Evolutionary conservation across 2,113 vertebrate species (phyloP).

Genomic region (Psittacus erithacus): DNA sequence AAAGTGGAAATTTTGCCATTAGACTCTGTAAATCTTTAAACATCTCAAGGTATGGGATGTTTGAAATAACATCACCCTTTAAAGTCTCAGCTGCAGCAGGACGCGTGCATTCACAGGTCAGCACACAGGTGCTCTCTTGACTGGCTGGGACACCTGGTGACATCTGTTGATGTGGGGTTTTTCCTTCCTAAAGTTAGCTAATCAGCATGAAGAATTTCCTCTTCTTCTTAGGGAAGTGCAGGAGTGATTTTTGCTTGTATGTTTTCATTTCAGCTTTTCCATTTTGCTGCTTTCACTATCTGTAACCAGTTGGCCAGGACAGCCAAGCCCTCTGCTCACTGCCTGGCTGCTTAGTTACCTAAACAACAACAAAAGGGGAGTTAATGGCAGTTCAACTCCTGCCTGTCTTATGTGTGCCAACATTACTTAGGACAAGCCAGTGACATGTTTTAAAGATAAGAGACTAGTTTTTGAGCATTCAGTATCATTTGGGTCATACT

Average conservation of each 20-base stretch:
- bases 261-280: not conserved
- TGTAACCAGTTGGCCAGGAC: not conserved
- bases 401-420: not conserved
- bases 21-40: not conserved
- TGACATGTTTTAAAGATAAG: not conserved
- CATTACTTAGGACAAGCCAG: not conserved
- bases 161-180: not conserved
- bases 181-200: not conserved
- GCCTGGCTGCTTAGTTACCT: not conserved
- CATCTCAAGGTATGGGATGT: not conserved
- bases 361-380: not conserved
- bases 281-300: not conserved
- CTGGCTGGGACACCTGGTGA: not conserved
- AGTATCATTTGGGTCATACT: not conserved
- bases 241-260: not conserved
- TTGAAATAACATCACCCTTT: not conserved
- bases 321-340: not conserved
- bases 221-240: not conserved
- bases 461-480: not conserved
- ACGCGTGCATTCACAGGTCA: not conserved
- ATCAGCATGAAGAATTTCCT: not conserved
- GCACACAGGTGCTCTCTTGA: not conserved
- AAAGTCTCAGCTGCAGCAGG: not conserved
- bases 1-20: not conserved
- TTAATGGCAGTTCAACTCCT: not conserved